Base-by-base conservation (phyloP, 1,140 invertebrate genomes). In the Dreissena polymorpha region DNA sequence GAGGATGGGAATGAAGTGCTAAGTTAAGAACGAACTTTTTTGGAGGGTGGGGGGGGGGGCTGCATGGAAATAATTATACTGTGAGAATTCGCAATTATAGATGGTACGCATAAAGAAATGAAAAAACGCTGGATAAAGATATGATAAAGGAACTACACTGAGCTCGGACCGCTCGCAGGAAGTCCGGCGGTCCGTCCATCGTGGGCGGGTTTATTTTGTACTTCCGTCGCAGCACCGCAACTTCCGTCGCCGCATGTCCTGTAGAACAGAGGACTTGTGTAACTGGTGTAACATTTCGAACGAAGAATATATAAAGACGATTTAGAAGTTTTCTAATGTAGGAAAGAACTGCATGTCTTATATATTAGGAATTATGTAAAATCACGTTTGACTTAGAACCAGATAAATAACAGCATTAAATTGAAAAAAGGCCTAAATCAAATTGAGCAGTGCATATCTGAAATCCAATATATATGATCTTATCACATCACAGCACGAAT, bases 161-260 rank as follows among this genome's bases (percentile, higher is more conserved):
- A 23, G 78, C 78, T 23, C 78, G 65, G 0, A 80, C 21, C 49
- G 78, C 78, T 13, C 78, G 53, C 12, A 80, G 55, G 27, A 80
- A 80, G 23, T 80, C 78, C 10, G 78, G 78, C 10, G 78, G 78
- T 64, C 78, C 78, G 50, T 80, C 57, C 6, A 68, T 80, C 0
- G 12, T 49, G 8, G 78, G 78, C 1, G 78, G 78, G 7, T 50
- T 50, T 14, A 80, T 80, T 53, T 80, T 72, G 69, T 80, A 65
- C 21, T 80, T 80, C 39, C 69, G 21, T 72, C 78, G 51, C 8
- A 71, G 25, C 5, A 18, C n/a, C 8, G 29, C 78, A 0, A 80
- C 70, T 27, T 72, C 78, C 16, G 68, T 71, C 14, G 78, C 78
- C 3, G 68, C 70, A 68, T 51, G 55, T 0, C 65, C 76, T 79